Evolutionary conservation across 2,797 vertebrate species (phyloP), one percentile per base, ranked within the genome.

Genomic region (Todus mexicanus): DNA sequence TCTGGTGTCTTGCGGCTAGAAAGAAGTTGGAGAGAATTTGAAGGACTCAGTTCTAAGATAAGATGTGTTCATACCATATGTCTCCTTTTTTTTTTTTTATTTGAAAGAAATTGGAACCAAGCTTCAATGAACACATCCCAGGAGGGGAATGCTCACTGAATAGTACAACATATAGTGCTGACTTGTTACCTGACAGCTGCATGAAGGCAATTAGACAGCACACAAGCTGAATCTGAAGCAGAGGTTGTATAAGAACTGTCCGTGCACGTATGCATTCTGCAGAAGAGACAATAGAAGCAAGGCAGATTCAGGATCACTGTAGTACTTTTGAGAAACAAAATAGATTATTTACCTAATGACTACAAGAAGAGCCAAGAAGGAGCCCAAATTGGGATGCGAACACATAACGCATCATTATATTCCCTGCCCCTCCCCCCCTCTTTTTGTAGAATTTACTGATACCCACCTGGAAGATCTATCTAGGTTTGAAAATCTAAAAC

Each of bases 261-360:
- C 64, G 15, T 23, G 11, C 8, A 16, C 0, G 0, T 43, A 43
- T 1, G 1, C 0, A 0, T 33, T n/a, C 53, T 70, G 59, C 47
- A 27, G n/a, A 57, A 78, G 10, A 45, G 56, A 19, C 33, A n/a
- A 16, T 13, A 63, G 22, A 8, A 72, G 23, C 38, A 87, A 82
- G 56, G 12, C 12, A 87, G 11, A 11, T 37, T 77, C 15, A 42
- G 37, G 31, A 56, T 48, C 57, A 43, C 6, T 26, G 17, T 14
- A 59, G 11, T 20, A 26, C 8, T 76, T 87, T 6, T 23, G 7
- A 76, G 56, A 72, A 70, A 47, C 8, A 40, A 68, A 72, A 37
- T 2, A 47, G 4, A 22, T 75, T 66, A 23, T 15, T 20, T 72
- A 50, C 5, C 3, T 8, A 47, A n/a, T 22, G 17, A 37, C 65